These are phyloP conservation scores for Enteromius anoplus DNA, from an alignment of 2,797 vertebrate genomes.

Conservation along the genomic window DNA sequence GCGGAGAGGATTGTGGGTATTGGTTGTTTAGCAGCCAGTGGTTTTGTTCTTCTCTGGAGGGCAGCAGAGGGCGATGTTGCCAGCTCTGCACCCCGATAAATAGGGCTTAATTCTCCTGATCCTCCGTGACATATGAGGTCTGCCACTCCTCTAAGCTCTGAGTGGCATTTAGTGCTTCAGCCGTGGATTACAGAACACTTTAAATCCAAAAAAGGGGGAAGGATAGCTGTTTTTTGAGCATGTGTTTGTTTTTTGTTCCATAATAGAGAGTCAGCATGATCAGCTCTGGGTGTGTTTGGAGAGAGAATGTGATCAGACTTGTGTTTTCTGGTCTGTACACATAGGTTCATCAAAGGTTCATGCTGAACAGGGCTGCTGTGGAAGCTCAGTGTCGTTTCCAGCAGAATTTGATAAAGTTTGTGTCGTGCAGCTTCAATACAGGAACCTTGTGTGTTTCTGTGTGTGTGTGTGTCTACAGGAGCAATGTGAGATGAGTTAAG, in stretches of 20 bases:
- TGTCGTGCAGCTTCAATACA: not conserved
- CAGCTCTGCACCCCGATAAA: constrained; percentile 61
- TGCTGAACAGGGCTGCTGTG: not conserved
- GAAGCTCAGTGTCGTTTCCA: not conserved
- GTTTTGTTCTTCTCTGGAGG: constrained; percentile 7
- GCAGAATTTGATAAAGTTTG: not conserved
- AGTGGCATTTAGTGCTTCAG: constrained; percentile 60
- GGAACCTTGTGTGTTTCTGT: too few relatives aligned
- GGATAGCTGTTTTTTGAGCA: constrained; percentile 1
- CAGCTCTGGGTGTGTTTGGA: constrained; percentile 10
- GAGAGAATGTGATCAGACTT: not conserved
- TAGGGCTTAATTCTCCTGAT: constrained; percentile 65
- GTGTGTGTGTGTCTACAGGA: not conserved
- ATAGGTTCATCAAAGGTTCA: not conserved
- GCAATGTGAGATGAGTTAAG: not conserved
- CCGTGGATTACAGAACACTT: constrained; percentile 56
- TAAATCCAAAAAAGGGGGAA: constrained; percentile 46
- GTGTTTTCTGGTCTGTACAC: not conserved
- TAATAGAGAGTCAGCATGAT: constrained; percentile 26
- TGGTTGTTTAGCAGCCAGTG: not conserved
- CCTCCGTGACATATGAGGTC: constrained; percentile 63
- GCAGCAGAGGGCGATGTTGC: not conserved
- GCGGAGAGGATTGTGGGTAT: constrained; percentile 14
- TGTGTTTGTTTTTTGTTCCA: constrained; percentile 20
- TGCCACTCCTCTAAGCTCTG: constrained; percentile 60